Base-by-base conservation (phyloP, 2,888 invertebrate genomes). In the Andrena fulva region DNA sequence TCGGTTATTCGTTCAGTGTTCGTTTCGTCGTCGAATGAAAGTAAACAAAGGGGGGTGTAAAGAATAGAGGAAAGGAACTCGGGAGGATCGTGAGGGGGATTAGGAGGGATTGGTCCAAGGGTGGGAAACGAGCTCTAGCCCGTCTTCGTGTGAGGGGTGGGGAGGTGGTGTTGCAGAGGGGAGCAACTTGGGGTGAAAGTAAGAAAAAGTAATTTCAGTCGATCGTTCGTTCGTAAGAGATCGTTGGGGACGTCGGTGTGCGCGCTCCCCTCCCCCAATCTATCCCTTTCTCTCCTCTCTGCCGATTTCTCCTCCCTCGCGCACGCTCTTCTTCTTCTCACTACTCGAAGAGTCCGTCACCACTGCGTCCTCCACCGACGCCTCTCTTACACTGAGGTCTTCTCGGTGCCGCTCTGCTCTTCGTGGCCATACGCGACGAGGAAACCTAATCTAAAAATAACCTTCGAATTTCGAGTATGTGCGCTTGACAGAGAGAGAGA, bases 331-430 rank as follows among this genome's bases (percentile, higher is more conserved):
- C 71, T 77, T 86, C 82, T 86, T 85, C 84, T 83, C 85, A 80
- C 80, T 83, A 79, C 52, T 86, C 79, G 77, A 80, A 77, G 82
- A 89, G 80, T 87, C 78, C 86, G 89, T 87, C 86, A 87, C 89
- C 85, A 85, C 88, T 90, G 92, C 92, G 92, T 92, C 91, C 89
- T 88, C 90, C 89, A 89, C 91, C 92, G 92, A 92, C 92, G 93
- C 91, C 90, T 92, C 90, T 91, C 90, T 91, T 91, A 91, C 91
- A 93, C 93, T 93, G 92, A 88, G 79, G 56, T 27, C 72, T 68
- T 64, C 71, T 33, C 87, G 87, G 78, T 80, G 85, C 80, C 86
- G 89, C 85, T 87, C 88, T 78, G 87, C 87, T 88, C 88, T 80
- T 87, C 88, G 89, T 85, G 90, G 87, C 85, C 87, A 85, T 87